Base-by-base conservation (phyloP, 2,113 vertebrate genomes). In the Rhadina sibilatrix region DNA sequence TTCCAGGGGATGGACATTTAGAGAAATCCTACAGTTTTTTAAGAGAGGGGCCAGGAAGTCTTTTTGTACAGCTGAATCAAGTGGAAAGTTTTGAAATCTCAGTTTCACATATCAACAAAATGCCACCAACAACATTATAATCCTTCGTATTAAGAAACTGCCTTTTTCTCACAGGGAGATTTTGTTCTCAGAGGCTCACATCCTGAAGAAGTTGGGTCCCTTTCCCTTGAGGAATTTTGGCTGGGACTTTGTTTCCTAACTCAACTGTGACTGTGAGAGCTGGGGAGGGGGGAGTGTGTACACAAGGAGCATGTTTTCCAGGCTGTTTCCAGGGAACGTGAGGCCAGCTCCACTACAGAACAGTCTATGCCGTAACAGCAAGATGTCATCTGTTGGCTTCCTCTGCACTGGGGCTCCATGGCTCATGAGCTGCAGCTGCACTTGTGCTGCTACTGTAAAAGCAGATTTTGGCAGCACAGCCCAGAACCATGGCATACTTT, bases 291-390 rank as follows among this genome's bases (percentile, higher is more conserved):
- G 28, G 35, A 85, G 78, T 0, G 1, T 46, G 71, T 46, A 92
- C 59, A 95, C 89, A 84, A 79, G 95, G 92, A 95, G 31, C 42
- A 54, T 87, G 86, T 92, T 97, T 96, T 97, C 89, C 88, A 94
- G 44, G 60, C 93, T 92, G 93, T 93, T 97, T 97, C 94, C 96
- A 97, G 81, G 95, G 94, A 94, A 96, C 42, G 42, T 17, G 90
- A 96, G 94, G 90, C 91, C 85, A 78, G 85, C 83, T 95, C 78
- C 78, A 28, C 71, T 52, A 90, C 30, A 95, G 78, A 94, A 19
- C 83, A 75, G 91, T 54, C 95, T 35, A 46, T 24, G 23, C 87
- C 9, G 15, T 93, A 90, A 93, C 28, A 35, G 87, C 76, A 95
- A 96, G 92, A 93, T 95, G 96, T 85, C 81, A 93, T 85, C 71